These are phyloP conservation scores for Ifrita kowaldi DNA, from an alignment of 2,113 vertebrate genomes.

Conservation along the genomic window DNA sequence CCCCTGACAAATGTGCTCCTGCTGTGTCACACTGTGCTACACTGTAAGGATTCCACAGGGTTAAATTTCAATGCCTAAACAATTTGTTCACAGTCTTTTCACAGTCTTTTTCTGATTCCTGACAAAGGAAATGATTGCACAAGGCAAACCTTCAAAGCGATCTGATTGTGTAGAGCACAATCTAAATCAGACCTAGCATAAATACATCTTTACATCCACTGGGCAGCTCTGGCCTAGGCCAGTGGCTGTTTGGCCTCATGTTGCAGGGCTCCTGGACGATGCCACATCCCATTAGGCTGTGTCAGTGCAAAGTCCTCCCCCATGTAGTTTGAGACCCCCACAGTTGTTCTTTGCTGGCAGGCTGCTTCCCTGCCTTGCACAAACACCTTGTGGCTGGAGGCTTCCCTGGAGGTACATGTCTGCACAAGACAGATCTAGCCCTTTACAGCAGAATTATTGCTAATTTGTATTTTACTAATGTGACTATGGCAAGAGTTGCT, in stretches of 20 bases:
- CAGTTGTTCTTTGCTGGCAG: background rate
- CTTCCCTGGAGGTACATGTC: background rate
- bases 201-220: background rate
- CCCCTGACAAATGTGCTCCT: constrained; percentile 49
- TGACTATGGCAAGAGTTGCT: background rate
- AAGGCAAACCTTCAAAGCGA: constrained; percentile 44
- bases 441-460: background rate
- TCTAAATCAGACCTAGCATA: constrained; percentile 35
- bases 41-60: constrained; percentile 62
- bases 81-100: constrained; percentile 63
- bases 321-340: background rate
- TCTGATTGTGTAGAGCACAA: constrained; percentile 33
- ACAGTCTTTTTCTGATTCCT: constrained; percentile 59
- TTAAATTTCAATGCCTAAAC: constrained; percentile 62
- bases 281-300: background rate
- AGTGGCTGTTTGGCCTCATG: background rate
- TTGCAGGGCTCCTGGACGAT: background rate
- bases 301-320: background rate
- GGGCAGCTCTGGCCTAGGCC: background rate
- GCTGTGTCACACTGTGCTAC: constrained; percentile 55
- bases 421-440: background rate
- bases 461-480: background rate
- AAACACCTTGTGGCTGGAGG: background rate
- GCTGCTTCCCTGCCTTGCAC: background rate
- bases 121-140: constrained; percentile 59